Evolutionary conservation across 2,113 vertebrate genomes (phyloP), one percentile per base, ranked within the genome.

Genomic region (Seriola dumerili): DNA sequence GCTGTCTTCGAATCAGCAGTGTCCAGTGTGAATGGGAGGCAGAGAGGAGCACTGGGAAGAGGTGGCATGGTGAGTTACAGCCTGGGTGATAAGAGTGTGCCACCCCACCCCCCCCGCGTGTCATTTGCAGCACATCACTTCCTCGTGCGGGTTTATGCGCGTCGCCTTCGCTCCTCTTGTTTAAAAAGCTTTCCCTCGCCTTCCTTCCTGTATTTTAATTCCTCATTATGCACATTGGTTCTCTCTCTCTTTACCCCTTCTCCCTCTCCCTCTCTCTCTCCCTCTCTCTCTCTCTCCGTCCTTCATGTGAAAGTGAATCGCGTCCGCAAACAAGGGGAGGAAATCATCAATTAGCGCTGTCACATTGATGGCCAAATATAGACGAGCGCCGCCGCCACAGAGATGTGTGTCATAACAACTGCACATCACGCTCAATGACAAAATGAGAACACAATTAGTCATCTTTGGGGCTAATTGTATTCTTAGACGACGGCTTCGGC

Each of bases 311-410:
- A 44, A 34, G 46, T 29, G 70, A 80, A 76, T 79, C 77, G 44
- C 57, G 44, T 50, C 72, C 3, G 5, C 80, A 81, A 63, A 83
- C 65, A 10, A 66, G 70, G 50, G 50, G 55, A 79, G 63, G 78
- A 88, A 80, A 84, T 88, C 58, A 70, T 90, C 76, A 87, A 88
- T 89, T 81, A 87, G 68, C 67, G 11, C 48, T 14, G 42, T 83
- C 87, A 76, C 73, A 57, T 50, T 58, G 79, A 81, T 12, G 76
- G 75, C 79, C 71, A 87, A 90, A 88, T 91, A 89, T 85, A 92
- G 88, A 85, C 86, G 21, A 21, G 75, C 55, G 40, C 57, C 63
- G 32, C 75, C 74, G 76, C 62, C 36, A 65, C 78, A 64, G 74
- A 74, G 58, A 80, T 57, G 23, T 77, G 81, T 84, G 83, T 90